A percentile compares a stretch with the other conserved stretches of the same genome.
Evolutionary conservation across 2,797 vertebrate genomes (phyloP).

Genomic region (Dryobates pubescens): DNA sequence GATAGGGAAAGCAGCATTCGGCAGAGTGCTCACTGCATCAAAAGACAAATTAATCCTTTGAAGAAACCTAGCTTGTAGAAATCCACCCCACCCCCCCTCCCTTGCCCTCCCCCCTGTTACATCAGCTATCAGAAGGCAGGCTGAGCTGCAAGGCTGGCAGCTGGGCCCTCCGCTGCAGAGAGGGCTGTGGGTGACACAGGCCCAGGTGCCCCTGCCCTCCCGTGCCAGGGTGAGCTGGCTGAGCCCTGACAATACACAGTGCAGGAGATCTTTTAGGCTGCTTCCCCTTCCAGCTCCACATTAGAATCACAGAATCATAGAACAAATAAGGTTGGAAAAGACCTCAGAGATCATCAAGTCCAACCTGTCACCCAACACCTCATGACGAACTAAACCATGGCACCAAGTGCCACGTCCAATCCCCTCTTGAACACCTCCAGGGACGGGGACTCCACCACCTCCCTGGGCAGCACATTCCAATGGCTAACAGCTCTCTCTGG

Average conservation of each 20-base stretch:
- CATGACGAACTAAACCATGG: too few species aligned
- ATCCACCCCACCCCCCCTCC: neutral
- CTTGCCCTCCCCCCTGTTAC: too few species aligned
- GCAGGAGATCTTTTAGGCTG: neutral
- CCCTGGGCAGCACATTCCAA: too few species aligned
- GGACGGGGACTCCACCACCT: too few species aligned
- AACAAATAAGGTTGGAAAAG: too few species aligned
- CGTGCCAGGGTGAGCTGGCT: neutral
- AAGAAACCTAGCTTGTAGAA: slow-evolving; percentile 72
- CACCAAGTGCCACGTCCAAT: too few species aligned
- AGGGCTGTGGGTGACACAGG: neutral
- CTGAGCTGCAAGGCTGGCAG: slow-evolving; percentile 1
- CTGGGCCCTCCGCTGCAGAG: neutral
- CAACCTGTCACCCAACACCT: too few species aligned
- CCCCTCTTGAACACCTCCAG: too few species aligned
- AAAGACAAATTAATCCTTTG: slow-evolving; percentile 78
- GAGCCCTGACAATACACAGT: neutral
- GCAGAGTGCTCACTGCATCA: slow-evolving; percentile 73
- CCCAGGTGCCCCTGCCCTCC: neutral
- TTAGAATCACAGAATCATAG: neutral
- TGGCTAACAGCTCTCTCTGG: too few species aligned
- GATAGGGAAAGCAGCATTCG: slow-evolving; percentile 76
- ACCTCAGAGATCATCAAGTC: too few species aligned
- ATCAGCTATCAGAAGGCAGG: neutral
- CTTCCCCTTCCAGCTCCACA: neutral